Evolutionary conservation across 2,888 invertebrate species (phyloP).

Genomic region (Synanthedon myopaeformis): DNA sequence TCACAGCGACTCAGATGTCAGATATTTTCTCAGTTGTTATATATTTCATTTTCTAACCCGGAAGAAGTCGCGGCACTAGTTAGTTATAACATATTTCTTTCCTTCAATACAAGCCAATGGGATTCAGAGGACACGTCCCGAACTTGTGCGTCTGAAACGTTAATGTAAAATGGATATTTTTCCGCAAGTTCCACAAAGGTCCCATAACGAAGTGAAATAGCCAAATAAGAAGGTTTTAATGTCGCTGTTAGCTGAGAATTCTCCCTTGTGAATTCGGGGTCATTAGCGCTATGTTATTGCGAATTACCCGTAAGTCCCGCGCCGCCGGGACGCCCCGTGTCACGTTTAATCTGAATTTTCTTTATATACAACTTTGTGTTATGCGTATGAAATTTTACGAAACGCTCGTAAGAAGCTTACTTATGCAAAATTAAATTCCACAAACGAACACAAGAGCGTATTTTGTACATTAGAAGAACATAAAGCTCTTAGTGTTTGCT

Average conservation of each 20-base stretch:
- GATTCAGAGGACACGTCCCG: not conserved
- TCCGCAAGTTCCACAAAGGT: constrained; percentile 45
- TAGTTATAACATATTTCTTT: not conserved
- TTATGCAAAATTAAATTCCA: constrained; percentile 33
- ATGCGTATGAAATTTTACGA: constrained; percentile 26
- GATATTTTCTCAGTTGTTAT: no score
- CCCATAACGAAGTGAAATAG: constrained; percentile 61
- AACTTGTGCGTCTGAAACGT: constrained; percentile 8
- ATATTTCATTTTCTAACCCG: no score
- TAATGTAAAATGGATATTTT: constrained; percentile 36
- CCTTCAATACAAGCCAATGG: not conserved
- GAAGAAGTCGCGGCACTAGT: no score
- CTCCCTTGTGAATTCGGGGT: constrained; percentile 59
- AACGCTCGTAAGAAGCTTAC: constrained; percentile 23
- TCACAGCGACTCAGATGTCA: no score
- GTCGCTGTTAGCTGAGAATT: constrained; percentile 60
- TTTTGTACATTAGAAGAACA: constrained; percentile 17
- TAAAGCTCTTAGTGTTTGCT: not conserved
- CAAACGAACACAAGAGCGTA: constrained; percentile 20
- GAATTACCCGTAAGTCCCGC: constrained; percentile 46
- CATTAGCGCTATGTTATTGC: constrained; percentile 66
- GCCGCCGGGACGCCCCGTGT: constrained; percentile 28
- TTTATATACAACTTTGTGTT: constrained; percentile 27
- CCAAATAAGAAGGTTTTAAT: constrained; percentile 66
- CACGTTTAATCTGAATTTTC: constrained; percentile 57